phyloP scores from a whole-genome alignment of 1,140 invertebrate genomes.

The Drosophila micromelanica region DNA sequence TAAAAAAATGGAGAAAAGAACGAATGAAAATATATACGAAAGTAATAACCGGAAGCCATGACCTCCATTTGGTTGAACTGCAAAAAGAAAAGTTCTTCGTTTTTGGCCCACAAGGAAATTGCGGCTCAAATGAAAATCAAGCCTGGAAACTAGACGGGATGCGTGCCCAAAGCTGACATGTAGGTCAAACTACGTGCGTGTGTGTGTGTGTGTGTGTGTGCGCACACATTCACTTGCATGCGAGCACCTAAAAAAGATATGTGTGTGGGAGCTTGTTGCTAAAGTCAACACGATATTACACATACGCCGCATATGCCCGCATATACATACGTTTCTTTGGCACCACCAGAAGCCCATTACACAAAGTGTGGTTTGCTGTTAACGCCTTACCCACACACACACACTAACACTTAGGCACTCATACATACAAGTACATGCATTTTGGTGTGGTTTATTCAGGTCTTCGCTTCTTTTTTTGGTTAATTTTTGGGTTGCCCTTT shows the following conservation, averaged over 20 bases:
- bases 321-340: conserved; percentile 32
- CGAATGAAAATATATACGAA: conserved; percentile 50
- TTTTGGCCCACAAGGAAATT: conserved; percentile 54
- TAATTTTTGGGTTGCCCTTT: conserved; percentile 7
- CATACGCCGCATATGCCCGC: conserved; percentile 41
- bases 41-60: conserved; percentile 56
- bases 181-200: conserved; percentile 55
- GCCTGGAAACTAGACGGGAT: conserved; percentile 54
- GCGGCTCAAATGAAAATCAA: conserved; percentile 65
- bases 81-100: conserved; percentile 51
- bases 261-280: conserved; percentile 39
- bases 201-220: conserved; percentile 43
- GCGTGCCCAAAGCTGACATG: conserved; percentile 40
- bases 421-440: conserved; percentile 24
- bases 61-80: conserved; percentile 32
- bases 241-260: conserved; percentile 21
- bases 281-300: conserved; percentile 57
- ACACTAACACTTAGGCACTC: conserved; percentile 6
- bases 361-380: conserved; percentile 70
- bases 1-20: conserved; percentile 17
- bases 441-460: conserved; percentile 27
- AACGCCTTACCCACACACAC: conserved; percentile 55
- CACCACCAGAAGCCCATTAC: conserved; percentile 61
- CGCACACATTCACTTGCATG: conserved; percentile 42
- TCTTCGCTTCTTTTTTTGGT: conserved; percentile 18